These are phyloP conservation scores for Patella caerulea DNA, from an alignment of 2,888 invertebrate genomes.

Conservation along the genomic window DNA sequence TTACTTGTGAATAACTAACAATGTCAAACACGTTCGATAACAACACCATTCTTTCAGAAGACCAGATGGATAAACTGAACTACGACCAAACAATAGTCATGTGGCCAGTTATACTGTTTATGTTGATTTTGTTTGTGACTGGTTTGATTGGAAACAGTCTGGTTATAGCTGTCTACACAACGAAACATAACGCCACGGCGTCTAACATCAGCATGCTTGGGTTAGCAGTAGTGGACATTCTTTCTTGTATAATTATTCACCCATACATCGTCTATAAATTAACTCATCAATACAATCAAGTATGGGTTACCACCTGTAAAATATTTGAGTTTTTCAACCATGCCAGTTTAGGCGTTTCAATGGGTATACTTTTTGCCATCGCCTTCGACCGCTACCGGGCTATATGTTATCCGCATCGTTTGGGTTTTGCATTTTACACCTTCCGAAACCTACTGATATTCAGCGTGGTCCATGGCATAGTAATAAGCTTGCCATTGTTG, in stretches of 20 bases:
- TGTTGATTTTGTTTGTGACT: conserved; percentile 37
- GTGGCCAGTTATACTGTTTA: conserved; percentile 37
- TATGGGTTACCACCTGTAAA: conserved; percentile 39
- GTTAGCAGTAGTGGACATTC: conserved; percentile 43
- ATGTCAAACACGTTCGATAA: no score
- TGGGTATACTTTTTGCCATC: conserved; percentile 34
- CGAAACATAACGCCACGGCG: conserved; percentile 30
- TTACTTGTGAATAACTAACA: no score
- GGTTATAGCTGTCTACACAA: conserved; percentile 39
- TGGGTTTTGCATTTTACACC: neutral
- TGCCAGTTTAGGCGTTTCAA: conserved; percentile 34
- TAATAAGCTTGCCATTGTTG: conserved; percentile 33
- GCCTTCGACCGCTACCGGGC: conserved; percentile 46
- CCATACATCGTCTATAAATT: conserved; percentile 45
- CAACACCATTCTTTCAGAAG: neutral
- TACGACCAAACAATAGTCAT: conserved; percentile 15
- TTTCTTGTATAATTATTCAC: conserved; percentile 41
- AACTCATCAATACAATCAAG: conserved; percentile 38
- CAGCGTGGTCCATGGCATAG: conserved; percentile 10
- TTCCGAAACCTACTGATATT: conserved; percentile 26
- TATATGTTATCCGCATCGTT: conserved; percentile 43
- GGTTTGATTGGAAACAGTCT: conserved; percentile 42
- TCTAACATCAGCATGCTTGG: conserved; percentile 39
- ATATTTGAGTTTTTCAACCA: conserved; percentile 45
- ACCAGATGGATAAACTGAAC: conserved; percentile 20